Base-by-base conservation (phyloP, 2,888 invertebrate genomes). In the Icerya purchasi region DNA sequence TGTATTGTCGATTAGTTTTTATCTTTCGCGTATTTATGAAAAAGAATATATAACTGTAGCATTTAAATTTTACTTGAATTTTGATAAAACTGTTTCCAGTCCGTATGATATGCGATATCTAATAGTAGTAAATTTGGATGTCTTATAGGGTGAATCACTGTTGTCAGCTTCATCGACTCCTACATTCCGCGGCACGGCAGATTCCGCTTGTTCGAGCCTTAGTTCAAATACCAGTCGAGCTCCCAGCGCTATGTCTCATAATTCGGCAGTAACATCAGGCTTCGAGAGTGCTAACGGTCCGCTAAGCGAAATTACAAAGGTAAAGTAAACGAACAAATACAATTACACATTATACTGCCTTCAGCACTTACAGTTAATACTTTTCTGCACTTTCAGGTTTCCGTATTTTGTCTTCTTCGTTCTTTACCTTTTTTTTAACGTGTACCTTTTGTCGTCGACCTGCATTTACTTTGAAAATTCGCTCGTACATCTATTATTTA, bases 161-260 rank as follows among this genome's bases (percentile, higher is more conserved):
- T 52, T 60, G 23, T 64, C 66, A 18, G 63, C 65, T 22, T 60
- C 63, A 22, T 65, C 66, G 3, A 65, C 66, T 5, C 65, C 65
- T 8, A 63, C 70, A 49, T 67, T 67, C 60, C 70, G 71, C 49
- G 62, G 62, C 3, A 62, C 65, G 3, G 65, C 71, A 63, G 74
- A 74, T 65, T 75, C 75, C n/a, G 70, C 72, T 25, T 73, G 73
- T 64, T 74, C 75, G 58, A 74, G 74, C 66, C 66, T 74, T 63
- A 74, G 73, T 63, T 60, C 60, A 20, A 56, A 52, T 52, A 73
- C 74, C 54, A 75, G 75, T 65, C 70, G 75, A 65, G 74, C 75
- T 10, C 72, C 75, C 2, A 74, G 74, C 65, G 74, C 74, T 54
- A 72, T 74, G 24, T 75, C 75, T 60, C 74, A 64, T 68, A 70